Evolutionary conservation across 2,797 vertebrate species (phyloP), one percentile per base, ranked within the genome.

Genomic region (Nyctibius grandis): DNA sequence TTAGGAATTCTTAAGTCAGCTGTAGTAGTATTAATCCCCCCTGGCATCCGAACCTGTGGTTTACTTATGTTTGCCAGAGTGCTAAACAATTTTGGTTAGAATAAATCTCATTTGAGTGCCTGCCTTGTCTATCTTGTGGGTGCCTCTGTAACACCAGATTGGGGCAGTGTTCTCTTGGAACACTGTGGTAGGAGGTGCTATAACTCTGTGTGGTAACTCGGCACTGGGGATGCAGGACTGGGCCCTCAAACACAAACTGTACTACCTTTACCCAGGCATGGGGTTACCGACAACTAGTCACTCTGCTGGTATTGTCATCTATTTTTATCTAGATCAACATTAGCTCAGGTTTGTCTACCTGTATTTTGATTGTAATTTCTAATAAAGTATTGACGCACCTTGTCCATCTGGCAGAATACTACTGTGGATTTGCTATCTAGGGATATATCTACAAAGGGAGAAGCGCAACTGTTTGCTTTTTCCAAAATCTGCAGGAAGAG

Each of bases 191-290:
- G 15, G 44, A 81, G 9, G 10, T 48, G 9, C 25, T 21, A 7
- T 17, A 51, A n/a, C 29, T 51, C 40, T 72, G 42, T 21, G 8
- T 45, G 10, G 10, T 56, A 45, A 48, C 47, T 57, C 54, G 61
- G n/a, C 48, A 63, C 42, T 18, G 16, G 15, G 9, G 44, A 42
- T 1, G 2, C 11, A 28, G 47, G 22, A 40, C 70, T 40, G 20
- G 18, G 13, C 6, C 14, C 15, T 36, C 23, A 29, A 9, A 19
- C 0, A 0, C 14, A 59, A 75, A 57, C 17, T 0, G 0, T 20
- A 19, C 9, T 57, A 9, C 47, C 34, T 59, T 42, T 48, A 51
- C 7, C 12, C 33, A 56, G 16, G 19, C 0, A 0, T 22, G 14
- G 9, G 8, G 16, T 63, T 68, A 40, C 20, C 3, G 4, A 44